Evolutionary conservation across 2,113 vertebrate species (phyloP).

Genomic region (Peromyscus californicus): DNA sequence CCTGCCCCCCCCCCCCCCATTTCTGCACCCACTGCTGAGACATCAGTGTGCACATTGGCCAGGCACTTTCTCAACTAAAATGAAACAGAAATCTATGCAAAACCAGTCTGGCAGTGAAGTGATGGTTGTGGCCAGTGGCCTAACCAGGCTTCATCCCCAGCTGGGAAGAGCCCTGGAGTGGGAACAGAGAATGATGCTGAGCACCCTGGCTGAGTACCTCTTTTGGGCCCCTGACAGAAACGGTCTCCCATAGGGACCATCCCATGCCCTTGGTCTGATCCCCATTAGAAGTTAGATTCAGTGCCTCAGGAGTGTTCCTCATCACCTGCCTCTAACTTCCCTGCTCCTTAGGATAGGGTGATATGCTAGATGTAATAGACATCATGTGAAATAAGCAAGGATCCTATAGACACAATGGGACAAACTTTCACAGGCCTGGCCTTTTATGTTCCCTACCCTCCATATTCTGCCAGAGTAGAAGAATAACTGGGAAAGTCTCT

Average conservation of each 20-base stretch:
- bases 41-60: background rate
- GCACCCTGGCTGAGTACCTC: conserved; percentile 2
- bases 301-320: background rate
- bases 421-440: background rate
- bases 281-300: conserved; percentile 55
- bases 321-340: background rate
- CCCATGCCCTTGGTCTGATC: background rate
- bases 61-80: conserved; percentile 60
- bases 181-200: conserved; percentile 15
- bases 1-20: background rate
- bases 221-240: background rate
- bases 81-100: conserved; percentile 60
- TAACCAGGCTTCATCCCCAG: conserved; percentile 46
- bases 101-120: conserved; percentile 12
- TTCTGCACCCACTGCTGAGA: background rate
- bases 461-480: background rate
- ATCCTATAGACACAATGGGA: background rate
- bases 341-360: conserved; percentile 12
- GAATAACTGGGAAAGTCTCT: background rate
- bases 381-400: background rate
- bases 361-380: background rate
- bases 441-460: no score
- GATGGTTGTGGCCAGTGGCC: conserved; percentile 73
- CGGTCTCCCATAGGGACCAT: background rate
- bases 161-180: conserved; percentile 4